These are phyloP conservation scores for Thalassoma bifasciatum DNA, from an alignment of 2,113 vertebrate genomes.

Conservation along the genomic window DNA sequence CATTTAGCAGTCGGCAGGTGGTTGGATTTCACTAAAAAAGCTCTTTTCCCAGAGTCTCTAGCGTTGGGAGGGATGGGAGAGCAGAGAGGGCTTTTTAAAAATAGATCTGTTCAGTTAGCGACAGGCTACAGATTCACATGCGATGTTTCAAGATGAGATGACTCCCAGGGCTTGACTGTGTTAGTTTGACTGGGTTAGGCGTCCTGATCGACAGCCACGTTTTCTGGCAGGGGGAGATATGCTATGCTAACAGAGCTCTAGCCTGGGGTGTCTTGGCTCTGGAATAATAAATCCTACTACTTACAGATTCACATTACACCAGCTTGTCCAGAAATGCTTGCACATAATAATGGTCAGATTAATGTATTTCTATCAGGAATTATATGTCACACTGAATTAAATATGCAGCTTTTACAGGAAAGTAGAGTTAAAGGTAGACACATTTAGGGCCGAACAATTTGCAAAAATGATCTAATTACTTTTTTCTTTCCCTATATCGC, in stretches of 20 bases:
- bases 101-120: slow-evolving; percentile 72
- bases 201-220: slow-evolving; percentile 51
- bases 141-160: slow-evolving; percentile 61
- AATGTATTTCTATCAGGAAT: background rate
- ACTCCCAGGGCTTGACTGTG: slow-evolving; percentile 55
- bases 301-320: slow-evolving; percentile 13
- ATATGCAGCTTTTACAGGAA: background rate
- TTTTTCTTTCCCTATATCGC: too few species aligned
- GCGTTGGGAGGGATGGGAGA: slow-evolving; percentile 61
- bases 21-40: slow-evolving; percentile 81
- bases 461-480: too few species aligned
- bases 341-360: background rate
- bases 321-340: slow-evolving; percentile 6
- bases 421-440: background rate
- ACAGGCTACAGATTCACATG: slow-evolving; percentile 65
- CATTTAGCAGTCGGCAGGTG: slow-evolving; percentile 81
- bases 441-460: too few species aligned
- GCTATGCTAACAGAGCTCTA: slow-evolving; percentile 35
- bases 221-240: slow-evolving; percentile 14
- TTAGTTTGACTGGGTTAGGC: slow-evolving; percentile 44
- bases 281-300: slow-evolving; percentile 21
- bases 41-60: slow-evolving; percentile 72
- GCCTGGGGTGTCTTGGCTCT: slow-evolving; percentile 34
- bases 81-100: slow-evolving; percentile 67
- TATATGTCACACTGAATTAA: background rate